Base-by-base conservation (phyloP, 2,888 invertebrate genomes). In the Drosophila suboccidentalis region DNA sequence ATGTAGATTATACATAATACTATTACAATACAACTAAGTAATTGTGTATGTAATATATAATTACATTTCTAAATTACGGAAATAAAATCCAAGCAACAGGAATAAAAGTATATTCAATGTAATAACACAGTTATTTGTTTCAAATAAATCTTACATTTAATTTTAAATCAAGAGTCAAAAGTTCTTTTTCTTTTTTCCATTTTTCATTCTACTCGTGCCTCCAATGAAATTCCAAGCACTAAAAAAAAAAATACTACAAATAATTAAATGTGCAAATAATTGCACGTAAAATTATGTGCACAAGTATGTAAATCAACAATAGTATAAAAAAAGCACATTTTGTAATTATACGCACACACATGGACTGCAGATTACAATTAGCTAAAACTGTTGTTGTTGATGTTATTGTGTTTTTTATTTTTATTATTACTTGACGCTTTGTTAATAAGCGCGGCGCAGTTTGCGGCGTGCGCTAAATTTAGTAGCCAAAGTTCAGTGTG, bases 101-200 rank as follows among this genome's bases (percentile, higher is more conserved):
- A 71, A 82, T 71, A 70, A 75, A 77, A 68, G 70, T 66, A 68
- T 71, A 74, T 86, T 91, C 90, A 90, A 90, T 91, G 90, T 91
- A 91, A 91, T 91, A 91, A 91, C 87, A 91, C 91, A 91, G 92
- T 92, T 92, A 92, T 92, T 92, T 92, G 92, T 92, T 92, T 92
- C 86, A 92, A 92, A 92, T 92, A 92, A 92, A 92, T 91, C 91
- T 91, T 92, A 89, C 87, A 90, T 90, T 90, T 90, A 84, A 90
- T 86, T 90, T 90, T 81, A 90, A 90, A 78, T 79, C 69, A 13
- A 26, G 13, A 26, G n/a, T 22, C 3, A 22, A 13, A 15, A 22
- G 15, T 26, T 44, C 41, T 38, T 63, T 51, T 34, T 29, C 26
- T 22, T 63, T 51, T 34, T 29, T 34, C 29, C 3, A 4, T 63